A percentile compares a stretch with the other conserved stretches of the same genome.
Conservation (phyloP, 2,888 invertebrate genomes). For the Rhamphomyia laevipes region DNA sequence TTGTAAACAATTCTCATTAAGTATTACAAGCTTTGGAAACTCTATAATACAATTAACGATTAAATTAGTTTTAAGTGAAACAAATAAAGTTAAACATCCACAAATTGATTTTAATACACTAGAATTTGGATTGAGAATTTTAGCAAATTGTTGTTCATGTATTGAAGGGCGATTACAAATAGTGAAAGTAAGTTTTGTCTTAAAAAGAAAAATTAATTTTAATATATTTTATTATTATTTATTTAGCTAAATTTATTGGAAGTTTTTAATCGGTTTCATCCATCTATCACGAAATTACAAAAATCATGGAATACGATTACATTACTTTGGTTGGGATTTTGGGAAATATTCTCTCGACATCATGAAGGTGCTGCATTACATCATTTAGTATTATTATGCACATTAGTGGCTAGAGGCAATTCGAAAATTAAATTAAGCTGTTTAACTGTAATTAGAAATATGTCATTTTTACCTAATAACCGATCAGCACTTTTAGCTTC, state of each 20-base stretch:
- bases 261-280: conserved; percentile 28
- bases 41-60: conserved; percentile 28
- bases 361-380: conserved; percentile 25
- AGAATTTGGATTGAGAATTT: conserved; percentile 23
- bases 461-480: conserved; percentile 29
- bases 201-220: neutral
- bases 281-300: conserved; percentile 19
- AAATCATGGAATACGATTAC: conserved; percentile 24
- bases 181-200: conserved; percentile 17
- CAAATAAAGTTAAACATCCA: conserved; percentile 21
- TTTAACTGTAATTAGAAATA: conserved; percentile 31
- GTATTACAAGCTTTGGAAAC: conserved; percentile 21
- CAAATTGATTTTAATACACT: conserved; percentile 16
- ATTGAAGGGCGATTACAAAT: conserved; percentile 31
- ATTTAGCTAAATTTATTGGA: conserved; percentile 24
- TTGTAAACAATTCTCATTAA: conserved; percentile 27
- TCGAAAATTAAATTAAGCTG: conserved; percentile 20
- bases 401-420: conserved; percentile 20
- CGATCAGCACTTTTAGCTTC: conserved; percentile 24
- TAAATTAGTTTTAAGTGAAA: conserved; percentile 26
- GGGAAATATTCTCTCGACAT: conserved; percentile 32
- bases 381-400: conserved; percentile 24
- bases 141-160: conserved; percentile 32
- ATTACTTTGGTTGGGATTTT: conserved; percentile 29
- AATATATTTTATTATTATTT: neutral